Evolutionary conservation across 2,113 vertebrate genomes (phyloP), one percentile per base, ranked within the genome.

Genomic region (Chiloscyllium plagiosum): DNA sequence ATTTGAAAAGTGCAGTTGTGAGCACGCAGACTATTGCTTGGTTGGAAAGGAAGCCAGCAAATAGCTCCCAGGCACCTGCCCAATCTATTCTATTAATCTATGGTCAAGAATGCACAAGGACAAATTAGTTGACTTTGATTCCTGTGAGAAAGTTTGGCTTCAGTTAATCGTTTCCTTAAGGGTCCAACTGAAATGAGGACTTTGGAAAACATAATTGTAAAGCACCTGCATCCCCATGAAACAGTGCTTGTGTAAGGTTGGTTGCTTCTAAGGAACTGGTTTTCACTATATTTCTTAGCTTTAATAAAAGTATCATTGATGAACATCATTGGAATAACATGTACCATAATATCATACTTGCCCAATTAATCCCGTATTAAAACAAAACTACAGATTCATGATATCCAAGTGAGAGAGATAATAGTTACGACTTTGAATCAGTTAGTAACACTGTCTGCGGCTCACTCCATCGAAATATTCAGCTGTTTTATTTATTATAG

Each of bases 131-230:
- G 87, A 65, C 52, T 90, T 90, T 89, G 86, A 56, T 89, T 90
- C 87, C 87, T 90, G 87, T 90, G 87, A 52, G 87, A 90, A 61
- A 33, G 87, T 52, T 12, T 90, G 87, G 87, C 87, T 90, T 90
- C 26, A 65, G 52, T 29, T 90, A 26, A 61, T 3, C n/a, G 87
- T 26, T 29, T 90, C 29, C 87, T 90, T 26, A 29, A 89, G 12
- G 26, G 33, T 29, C 86, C 7, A 37, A 17, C 29, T 90, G 50
- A 90, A 15, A 61, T n/a, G 26, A 12, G 52, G 13, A 90, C 12
- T 4, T 90, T 17, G 50, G 56, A 22, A 89, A 89, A 56, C 86
- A 56, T 29, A 42, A 19, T 5, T 42, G 80, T 83, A 37, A 83
- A 20, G 37, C 19, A 19, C 37, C 17, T 42, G 22, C 19, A 56